phyloP scores from a whole-genome alignment of 2,113 vertebrate species.

The Thunnus thynnus region DNA sequence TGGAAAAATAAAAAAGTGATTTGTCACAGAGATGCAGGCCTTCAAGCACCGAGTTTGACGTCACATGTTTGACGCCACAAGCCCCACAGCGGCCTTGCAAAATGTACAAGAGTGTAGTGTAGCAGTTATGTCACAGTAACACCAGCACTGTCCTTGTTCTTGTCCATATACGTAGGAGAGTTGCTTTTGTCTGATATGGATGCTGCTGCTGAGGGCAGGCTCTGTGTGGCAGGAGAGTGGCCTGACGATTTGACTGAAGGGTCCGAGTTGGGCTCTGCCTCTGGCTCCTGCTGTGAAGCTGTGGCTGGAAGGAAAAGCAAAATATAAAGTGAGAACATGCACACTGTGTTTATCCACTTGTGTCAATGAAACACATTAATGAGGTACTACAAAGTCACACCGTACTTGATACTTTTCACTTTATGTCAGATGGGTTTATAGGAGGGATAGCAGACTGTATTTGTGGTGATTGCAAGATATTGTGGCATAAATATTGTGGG shows the following conservation, averaged over 20 bases:
- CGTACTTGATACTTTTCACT: too few species aligned
- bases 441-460: background rate
- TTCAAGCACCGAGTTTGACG: slow-evolving; percentile 52
- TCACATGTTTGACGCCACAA: slow-evolving; percentile 24
- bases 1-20: slow-evolving; percentile 52
- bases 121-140: slow-evolving; percentile 88
- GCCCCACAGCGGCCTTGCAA: slow-evolving; percentile 31
- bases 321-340: slow-evolving; percentile 32
- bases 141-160: slow-evolving; percentile 90
- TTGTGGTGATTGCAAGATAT: too few species aligned
- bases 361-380: background rate
- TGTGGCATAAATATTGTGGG: too few species aligned
- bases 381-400: background rate
- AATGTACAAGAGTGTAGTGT: slow-evolving; percentile 48
- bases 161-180: slow-evolving; percentile 86
- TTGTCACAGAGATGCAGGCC: slow-evolving; percentile 60
- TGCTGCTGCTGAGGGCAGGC: slow-evolving; percentile 82
- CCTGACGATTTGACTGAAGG: slow-evolving; percentile 88
- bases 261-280: slow-evolving; percentile 89
- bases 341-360: background rate
- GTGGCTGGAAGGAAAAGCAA: slow-evolving; percentile 80
- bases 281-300: slow-evolving; percentile 94
- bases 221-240: slow-evolving; percentile 85
- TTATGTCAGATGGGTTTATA: background rate
- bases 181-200: slow-evolving; percentile 90